Base-by-base conservation (phyloP, 2,113 vertebrate species). In the Meleagris gallopavo region DNA sequence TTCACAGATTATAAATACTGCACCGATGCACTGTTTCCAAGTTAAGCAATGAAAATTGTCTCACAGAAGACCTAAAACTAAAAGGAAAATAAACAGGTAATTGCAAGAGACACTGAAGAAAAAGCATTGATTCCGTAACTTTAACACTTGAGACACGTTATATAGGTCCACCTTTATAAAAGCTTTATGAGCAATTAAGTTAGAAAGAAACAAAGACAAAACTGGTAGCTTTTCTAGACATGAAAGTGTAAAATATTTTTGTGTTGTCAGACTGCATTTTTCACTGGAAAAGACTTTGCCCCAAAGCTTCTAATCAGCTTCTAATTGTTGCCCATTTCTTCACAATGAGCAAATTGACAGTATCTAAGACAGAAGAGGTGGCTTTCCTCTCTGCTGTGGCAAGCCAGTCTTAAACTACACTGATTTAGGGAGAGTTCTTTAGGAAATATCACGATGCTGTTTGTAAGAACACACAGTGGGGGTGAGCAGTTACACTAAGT, bases 371-470 rank as follows among this genome's bases (percentile, higher is more conserved):
- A 71, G 50, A 72, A 10, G 18, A 88, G 12, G 48, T 27, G 3
- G 2, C 50, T 86, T 52, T 86, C 8, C 29, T 61, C 10, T 54
- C 13, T 52, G 16, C 45, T 80, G 43, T 8, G 25, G 7, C 38
- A 69, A 21, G 45, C 30, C 70, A 32, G 10, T 83, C 45, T 81
- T 30, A 54, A 93, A 40, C n/a, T 11, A 14, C n/a, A n/a, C 27
- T 58, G 76, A 30, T 30, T 43, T n/a, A n/a, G 70, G 19, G 21
- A 25, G 36, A 45, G 32, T 15, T 48, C 34, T 61, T 20, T 60
- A 46, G 2, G 4, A 83, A 61, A 65, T 25, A 21, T 62, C 38
- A 48, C 18, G 11, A 25, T 0, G 0, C 10, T 65, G 2, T 17
- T 85, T 66, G 45, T 48, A 60, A 79, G 57, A 82, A 86, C 19